A percentile compares a stretch with the other conserved stretches of the same genome.
These are phyloP conservation scores for Cylindroiulus punctatus DNA, from an alignment of 2,888 invertebrate genomes.

Conservation along the genomic window DNA sequence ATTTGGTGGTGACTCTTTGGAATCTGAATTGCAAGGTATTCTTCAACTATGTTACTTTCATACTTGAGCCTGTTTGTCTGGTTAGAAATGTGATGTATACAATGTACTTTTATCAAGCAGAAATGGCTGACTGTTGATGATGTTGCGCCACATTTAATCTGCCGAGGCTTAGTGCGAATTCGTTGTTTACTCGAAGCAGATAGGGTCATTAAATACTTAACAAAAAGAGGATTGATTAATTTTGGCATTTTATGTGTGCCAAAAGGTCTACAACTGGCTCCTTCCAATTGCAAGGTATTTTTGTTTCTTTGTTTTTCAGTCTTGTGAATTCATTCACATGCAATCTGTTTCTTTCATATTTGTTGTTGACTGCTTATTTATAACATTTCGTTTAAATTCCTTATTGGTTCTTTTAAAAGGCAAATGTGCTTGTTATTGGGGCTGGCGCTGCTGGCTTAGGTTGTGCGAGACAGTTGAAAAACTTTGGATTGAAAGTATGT, in stretches of 20 bases:
- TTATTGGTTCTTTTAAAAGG: conserved; percentile 61
- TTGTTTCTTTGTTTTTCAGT: not conserved
- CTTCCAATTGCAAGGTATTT: conserved; percentile 2
- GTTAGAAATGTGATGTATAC: not conserved
- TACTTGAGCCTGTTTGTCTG: not conserved
- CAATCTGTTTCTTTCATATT: not conserved
- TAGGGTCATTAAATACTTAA: conserved; percentile 64
- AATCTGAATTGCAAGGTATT: conserved; percentile 64
- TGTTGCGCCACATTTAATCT: conserved; percentile 64
- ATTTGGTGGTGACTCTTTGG: conserved; percentile 67
- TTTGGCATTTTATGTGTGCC: conserved; percentile 63
- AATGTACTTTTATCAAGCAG: conserved; percentile 59
- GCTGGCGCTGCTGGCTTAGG: conserved; percentile 68
- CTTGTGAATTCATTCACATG: not conserved
- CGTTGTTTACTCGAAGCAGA: conserved; percentile 63
- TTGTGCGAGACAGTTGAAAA: conserved; percentile 67
- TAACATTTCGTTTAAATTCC: conserved; percentile 53
- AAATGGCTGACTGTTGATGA: conserved; percentile 65
- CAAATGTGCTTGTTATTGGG: conserved; percentile 67
- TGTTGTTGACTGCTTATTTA: not conserved
- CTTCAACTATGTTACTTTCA: not conserved
- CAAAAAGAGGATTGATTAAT: conserved; percentile 65
- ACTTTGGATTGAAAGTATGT: conserved; percentile 66
- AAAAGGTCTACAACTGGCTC: not conserved
- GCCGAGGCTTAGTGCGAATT: conserved; percentile 65